Conservation (phyloP, 2,888 invertebrate species). For the Melinopterus prodromus region DNA sequence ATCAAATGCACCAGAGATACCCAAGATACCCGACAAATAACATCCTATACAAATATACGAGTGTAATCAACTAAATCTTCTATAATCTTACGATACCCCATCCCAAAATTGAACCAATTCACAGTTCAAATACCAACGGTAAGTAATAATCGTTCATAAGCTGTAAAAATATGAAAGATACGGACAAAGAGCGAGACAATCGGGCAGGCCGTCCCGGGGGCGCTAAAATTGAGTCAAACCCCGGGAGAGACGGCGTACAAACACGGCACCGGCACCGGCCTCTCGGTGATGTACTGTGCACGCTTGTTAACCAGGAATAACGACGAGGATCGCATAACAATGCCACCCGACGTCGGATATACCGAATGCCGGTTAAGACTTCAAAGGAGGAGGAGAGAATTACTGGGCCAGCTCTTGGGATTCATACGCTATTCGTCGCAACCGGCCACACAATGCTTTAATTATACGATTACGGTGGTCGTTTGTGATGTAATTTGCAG, state of each 20-base stretch:
- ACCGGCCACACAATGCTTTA: not conserved
- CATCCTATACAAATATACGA: not conserved
- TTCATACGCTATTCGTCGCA: not conserved
- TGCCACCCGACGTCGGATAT: not conserved
- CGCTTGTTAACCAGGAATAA: constrained; percentile 26
- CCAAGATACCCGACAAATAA: not conserved
- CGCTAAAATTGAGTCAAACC: constrained; percentile 12
- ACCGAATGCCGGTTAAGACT: constrained; percentile 11
- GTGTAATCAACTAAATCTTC: not conserved
- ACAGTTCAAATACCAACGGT: not conserved
- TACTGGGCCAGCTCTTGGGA: not conserved
- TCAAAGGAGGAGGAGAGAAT: not conserved
- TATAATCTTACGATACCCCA: not conserved
- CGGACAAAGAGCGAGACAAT: not conserved
- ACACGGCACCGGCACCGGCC: constrained; percentile 5
- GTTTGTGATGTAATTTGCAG: not conserved
- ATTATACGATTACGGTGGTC: not conserved
- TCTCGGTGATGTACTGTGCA: constrained; percentile 8
- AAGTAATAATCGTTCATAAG: not conserved
- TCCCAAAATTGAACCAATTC: not conserved
- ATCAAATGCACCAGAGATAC: too few relatives aligned
- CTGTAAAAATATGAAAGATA: not conserved
- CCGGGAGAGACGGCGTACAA: constrained; percentile 5
- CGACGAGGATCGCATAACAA: not conserved
- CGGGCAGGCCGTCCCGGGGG: not conserved